A percentile compares a stretch with the other conserved stretches of the same genome.
Conservation (phyloP, 2,113 vertebrate genomes). For the Sorex araneus region DNA sequence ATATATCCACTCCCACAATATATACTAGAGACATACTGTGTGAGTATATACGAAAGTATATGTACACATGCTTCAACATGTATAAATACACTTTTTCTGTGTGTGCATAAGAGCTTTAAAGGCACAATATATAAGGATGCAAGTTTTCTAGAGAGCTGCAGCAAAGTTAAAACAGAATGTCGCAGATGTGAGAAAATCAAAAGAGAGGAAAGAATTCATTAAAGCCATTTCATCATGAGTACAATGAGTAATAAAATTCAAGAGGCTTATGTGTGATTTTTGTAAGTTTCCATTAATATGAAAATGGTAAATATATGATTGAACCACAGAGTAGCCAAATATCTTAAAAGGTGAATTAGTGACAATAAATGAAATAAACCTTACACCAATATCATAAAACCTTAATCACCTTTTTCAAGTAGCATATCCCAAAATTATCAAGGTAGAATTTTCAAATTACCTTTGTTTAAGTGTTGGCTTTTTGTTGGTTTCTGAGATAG, state of each 20-base stretch:
- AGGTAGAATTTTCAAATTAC: constrained; percentile 50
- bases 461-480: constrained; percentile 39
- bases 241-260: constrained; percentile 81
- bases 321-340: constrained; percentile 79
- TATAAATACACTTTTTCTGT: constrained; percentile 77
- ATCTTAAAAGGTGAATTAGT: constrained; percentile 51
- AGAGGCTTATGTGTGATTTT: constrained; percentile 75
- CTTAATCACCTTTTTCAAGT: constrained; percentile 41
- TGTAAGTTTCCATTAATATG: constrained; percentile 76
- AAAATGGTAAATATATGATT: constrained; percentile 69
- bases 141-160: constrained; percentile 83
- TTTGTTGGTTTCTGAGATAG: constrained; percentile 56
- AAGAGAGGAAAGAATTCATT: constrained; percentile 58
- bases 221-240: constrained; percentile 58
- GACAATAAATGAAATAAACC: constrained; percentile 48
- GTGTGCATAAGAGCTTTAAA: constrained; percentile 87
- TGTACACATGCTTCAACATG: constrained; percentile 84
- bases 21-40: constrained; percentile 85
- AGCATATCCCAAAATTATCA: constrained; percentile 43
- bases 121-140: constrained; percentile 84
- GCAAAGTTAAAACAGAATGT: constrained; percentile 85
- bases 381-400: constrained; percentile 62
- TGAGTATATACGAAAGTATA: constrained; percentile 79
- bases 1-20: constrained; percentile 84
- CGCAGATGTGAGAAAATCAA: constrained; percentile 74